Percentiles rank a stretch among this genome's conserved stretches.
Evolutionary conservation across 2,113 vertebrate genomes (phyloP).

Genomic region (Sorex araneus): DNA sequence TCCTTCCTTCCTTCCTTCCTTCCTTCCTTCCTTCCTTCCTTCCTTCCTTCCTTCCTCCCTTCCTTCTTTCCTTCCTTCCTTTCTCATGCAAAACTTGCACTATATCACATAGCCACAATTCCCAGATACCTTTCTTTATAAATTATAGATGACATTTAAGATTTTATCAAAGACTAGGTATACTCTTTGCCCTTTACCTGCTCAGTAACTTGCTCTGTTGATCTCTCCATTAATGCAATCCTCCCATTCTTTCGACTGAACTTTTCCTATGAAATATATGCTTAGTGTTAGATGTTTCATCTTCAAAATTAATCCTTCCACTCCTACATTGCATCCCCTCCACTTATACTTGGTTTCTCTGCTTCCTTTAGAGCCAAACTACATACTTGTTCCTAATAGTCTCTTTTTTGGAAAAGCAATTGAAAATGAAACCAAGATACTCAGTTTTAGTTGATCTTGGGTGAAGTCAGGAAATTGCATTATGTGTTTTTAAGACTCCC

Average conservation of each 20-base stretch:
- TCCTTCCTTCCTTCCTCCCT: too few species aligned
- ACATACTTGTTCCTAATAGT: not conserved
- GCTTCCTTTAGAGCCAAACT: not conserved
- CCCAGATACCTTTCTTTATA: not conserved
- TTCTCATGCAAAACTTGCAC: too few species aligned
- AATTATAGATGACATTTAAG: not conserved
- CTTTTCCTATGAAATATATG: not conserved
- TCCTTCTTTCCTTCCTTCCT: too few species aligned
- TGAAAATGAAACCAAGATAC: conserved; percentile 76
- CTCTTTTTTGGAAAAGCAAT: conserved; percentile 77
- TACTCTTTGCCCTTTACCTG: not conserved
- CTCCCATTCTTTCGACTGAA: not conserved
- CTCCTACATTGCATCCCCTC: not conserved
- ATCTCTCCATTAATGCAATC: not conserved
- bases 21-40: too few species aligned
- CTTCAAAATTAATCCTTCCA: not conserved
- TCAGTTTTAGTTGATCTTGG: conserved; percentile 72
- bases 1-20: too few species aligned
- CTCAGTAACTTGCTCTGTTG: not conserved
- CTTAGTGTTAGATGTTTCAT: not conserved
- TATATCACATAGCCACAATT: too few species aligned
- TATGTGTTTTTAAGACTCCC: conserved; percentile 76
- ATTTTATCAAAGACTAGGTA: not conserved
- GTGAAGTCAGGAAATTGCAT: conserved; percentile 79
- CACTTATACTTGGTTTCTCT: not conserved